Conservation (phyloP, 2,888 invertebrate species). For the Nudaria mundana region DNA sequence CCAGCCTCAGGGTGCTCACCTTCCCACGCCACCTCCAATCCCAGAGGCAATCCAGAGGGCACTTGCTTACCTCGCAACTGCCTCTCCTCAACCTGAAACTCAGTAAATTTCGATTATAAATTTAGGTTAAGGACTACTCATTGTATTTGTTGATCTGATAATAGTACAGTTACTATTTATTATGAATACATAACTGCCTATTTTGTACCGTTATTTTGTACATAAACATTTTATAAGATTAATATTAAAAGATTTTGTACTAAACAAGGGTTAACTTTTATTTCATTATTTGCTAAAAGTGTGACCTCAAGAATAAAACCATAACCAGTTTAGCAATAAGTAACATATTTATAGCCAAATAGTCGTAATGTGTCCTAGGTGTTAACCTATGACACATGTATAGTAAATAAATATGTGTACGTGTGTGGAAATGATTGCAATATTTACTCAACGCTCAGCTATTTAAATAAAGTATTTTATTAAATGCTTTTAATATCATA, state of each 20-base stretch:
- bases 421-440: background rate
- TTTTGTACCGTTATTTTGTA: conserved; percentile 23
- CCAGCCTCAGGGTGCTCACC: conserved; percentile 82
- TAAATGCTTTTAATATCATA: too few species aligned
- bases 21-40: conserved; percentile 85
- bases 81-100: conserved; percentile 76
- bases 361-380: background rate
- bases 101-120: conserved; percentile 24
- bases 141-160: conserved; percentile 19
- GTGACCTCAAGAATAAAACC: background rate
- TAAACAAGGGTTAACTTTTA: background rate
- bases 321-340: too few species aligned
- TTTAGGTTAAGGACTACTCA: conserved; percentile 27
- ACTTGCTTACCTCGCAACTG: conserved; percentile 84
- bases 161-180: conserved; percentile 16
- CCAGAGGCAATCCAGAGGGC: conserved; percentile 85
- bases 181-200: conserved; percentile 17
- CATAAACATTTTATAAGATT: conserved; percentile 15
- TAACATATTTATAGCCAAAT: too few species aligned
- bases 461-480: background rate
- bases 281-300: background rate
- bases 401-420: background rate
- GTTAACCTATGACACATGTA: background rate
- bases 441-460: background rate
- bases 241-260: conserved; percentile 6